phyloP scores from a whole-genome alignment of 2,797 vertebrate genomes.

The Onychomys leucogaster region DNA sequence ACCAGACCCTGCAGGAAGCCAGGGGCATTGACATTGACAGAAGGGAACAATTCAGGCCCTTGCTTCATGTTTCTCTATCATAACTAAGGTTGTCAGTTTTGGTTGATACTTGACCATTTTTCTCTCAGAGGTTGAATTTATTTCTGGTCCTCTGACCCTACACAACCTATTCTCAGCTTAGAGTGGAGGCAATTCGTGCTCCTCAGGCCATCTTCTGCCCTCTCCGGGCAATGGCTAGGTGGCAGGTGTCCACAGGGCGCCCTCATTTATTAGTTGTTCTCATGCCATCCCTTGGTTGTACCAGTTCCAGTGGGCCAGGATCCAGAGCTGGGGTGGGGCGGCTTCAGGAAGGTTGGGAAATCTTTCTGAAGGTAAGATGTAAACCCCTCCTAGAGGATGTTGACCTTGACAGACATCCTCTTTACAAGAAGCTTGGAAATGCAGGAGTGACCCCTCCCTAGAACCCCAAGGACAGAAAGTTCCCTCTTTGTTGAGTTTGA shows the following conservation, averaged over 20 bases:
- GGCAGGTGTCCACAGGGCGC: neutral
- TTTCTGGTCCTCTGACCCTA: neutral
- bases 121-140: neutral
- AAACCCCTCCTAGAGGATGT: neutral
- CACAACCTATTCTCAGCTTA: neutral
- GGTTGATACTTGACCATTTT: neutral
- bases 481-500: neutral
- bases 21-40: neutral
- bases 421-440: neutral
- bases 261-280: neutral
- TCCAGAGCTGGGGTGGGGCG: neutral
- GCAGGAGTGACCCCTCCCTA: neutral
- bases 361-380: constrained; percentile 58
- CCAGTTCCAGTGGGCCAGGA: neutral
- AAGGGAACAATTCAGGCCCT: neutral
- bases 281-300: constrained; percentile 32
- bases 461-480: neutral
- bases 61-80: neutral
- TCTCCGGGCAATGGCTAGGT: neutral
- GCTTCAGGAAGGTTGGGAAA: constrained; percentile 55
- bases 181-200: neutral
- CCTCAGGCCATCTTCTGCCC: neutral
- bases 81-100: neutral
- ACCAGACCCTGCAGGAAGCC: neutral
- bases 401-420: neutral